phyloP scores from a whole-genome alignment of 2,797 vertebrate species.

The Sebastolobus altivelis region DNA sequence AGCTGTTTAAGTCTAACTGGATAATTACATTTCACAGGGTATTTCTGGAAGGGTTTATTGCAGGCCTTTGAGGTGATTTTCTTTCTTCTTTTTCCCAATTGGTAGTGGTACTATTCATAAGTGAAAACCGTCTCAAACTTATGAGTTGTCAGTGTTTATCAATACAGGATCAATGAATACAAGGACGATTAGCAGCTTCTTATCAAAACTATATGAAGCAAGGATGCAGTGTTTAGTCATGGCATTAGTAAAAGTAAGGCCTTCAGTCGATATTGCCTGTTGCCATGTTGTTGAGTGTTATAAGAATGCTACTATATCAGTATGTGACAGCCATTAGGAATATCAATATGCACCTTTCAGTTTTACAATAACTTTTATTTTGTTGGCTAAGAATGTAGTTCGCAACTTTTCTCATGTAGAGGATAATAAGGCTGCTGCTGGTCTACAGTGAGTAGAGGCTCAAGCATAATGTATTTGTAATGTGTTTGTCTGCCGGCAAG shows the following conservation, averaged over 20 bases:
- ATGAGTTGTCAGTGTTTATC: background rate
- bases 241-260: background rate
- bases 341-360: background rate
- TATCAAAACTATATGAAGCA: background rate
- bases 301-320: background rate
- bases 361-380: background rate
- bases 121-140: background rate
- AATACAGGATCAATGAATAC: background rate
- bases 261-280: background rate
- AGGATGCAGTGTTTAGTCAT: background rate
- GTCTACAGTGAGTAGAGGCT: background rate
- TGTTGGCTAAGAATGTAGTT: slow-evolving; percentile 2
- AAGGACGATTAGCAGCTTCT: background rate
- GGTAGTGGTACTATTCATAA: background rate
- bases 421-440: background rate
- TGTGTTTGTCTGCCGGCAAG: slow-evolving; percentile 28
- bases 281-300: background rate
- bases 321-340: background rate
- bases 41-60: background rate
- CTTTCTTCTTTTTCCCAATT: background rate
- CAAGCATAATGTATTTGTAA: slow-evolving; percentile 25
- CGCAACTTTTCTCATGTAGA: background rate
- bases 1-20: background rate
- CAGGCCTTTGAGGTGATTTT: slow-evolving; percentile 2
- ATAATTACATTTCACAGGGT: background rate